Evolutionary conservation across 2,888 invertebrate genomes (phyloP), one percentile per base, ranked within the genome.

Genomic region (Sipunculus nudus): DNA sequence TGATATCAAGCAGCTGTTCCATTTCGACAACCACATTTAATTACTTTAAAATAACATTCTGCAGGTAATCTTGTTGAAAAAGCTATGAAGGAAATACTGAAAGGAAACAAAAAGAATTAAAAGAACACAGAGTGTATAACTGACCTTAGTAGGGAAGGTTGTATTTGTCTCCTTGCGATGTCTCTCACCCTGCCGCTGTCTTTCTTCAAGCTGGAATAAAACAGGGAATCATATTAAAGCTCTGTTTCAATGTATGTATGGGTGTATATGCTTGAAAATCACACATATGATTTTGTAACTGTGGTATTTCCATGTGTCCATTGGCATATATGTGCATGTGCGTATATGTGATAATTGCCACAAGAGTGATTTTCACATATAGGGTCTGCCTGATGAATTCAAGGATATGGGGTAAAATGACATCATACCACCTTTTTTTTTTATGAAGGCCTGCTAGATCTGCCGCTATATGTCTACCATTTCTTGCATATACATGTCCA

Each of bases 161-260:
- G 78, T 69, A 28, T 75, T 74, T 49, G 76, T 75, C 53, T 79
- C 78, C 63, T 73, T 77, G 46, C 82, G 64, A 53, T 78, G 75
- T 53, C 75, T 68, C 59, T 82, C 82, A 23, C 78, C 78, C 58
- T 79, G 79, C 63, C 82, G 70, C 59, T 82, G 82, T 61, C 78
- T 67, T 53, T 80, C 80, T 67, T 82, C 82, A 56, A 82, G 66
- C 82, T 82, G 67, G 32, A 70, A 69, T 45, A 43, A 38, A 53
- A 55, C 26, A 3, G 39, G 25, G 29, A 16, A 62, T 28, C 6
- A 6, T 29, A 28, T 19, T 16, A 16, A n/a, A 10, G 23, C 25
- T 16, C 21, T 21, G 23, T 35, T 32, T n/a, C n/a, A n/a, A n/a
- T n/a, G n/a, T n/a, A n/a, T n/a, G n/a, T n/a, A n/a, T n/a, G n/a